A percentile compares a stretch with the other conserved stretches of the same genome.
Conservation (phyloP, 1,140 invertebrate species). For the Neodiprion fabricii region DNA sequence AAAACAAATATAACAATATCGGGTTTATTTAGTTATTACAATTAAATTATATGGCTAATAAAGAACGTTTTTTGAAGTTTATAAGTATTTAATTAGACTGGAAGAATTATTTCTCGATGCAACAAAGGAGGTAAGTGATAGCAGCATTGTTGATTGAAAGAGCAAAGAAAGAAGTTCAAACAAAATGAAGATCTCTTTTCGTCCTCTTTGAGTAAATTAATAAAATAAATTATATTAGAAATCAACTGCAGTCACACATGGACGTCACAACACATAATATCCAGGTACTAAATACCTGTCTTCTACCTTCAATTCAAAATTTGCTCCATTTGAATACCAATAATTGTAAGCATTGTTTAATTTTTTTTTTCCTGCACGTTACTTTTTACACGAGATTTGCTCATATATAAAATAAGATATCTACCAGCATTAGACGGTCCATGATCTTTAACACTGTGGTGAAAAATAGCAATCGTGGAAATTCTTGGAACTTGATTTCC, state of each 20-base stretch:
- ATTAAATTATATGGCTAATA: too few relatives aligned
- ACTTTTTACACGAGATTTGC: constrained; percentile 1
- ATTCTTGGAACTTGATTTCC: background rate
- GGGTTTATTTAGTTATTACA: too few relatives aligned
- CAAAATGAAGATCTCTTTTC: constrained; percentile 21
- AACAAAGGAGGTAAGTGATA: constrained; percentile 26
- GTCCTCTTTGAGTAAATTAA: background rate
- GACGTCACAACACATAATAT: constrained; percentile 42
- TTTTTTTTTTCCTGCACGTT: constrained; percentile 31
- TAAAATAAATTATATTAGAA: constrained; percentile 12
- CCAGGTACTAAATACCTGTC: constrained; percentile 9
- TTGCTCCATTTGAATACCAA: constrained; percentile 63
- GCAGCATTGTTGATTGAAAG: constrained; percentile 24
- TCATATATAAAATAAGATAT: too few relatives aligned
- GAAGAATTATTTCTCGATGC: constrained; percentile 18
- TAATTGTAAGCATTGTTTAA: constrained; percentile 36
- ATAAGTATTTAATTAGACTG: too few relatives aligned
- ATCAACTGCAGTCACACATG: constrained; percentile 41
- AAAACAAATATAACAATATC: too few relatives aligned
- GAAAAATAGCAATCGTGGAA: too few relatives aligned
- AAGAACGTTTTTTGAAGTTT: too few relatives aligned
- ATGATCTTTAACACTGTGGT: constrained; percentile 38
- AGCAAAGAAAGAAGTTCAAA: constrained; percentile 26
- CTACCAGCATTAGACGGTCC: constrained; percentile 52
- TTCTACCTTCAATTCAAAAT: background rate